Percentiles rank a stretch among this genome's conserved stretches.
phyloP scores from a whole-genome alignment of 1,140 invertebrate genomes.

The Drosophila malerkotliana region DNA sequence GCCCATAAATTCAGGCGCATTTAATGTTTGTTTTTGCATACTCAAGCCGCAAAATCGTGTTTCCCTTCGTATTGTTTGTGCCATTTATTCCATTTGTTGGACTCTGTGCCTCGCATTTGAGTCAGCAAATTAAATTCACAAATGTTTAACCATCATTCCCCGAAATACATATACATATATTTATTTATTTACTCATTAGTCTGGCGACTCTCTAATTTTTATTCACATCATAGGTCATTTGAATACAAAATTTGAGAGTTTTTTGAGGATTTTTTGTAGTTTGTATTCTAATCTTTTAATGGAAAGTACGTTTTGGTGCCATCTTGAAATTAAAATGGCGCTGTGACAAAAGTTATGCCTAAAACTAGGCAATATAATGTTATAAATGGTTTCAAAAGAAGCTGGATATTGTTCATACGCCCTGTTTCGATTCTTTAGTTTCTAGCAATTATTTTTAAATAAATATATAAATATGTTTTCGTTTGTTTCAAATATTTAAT shows the following conservation, averaged over 20 bases:
- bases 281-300: neutral
- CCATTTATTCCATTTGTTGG: constrained; percentile 58
- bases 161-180: constrained; percentile 46
- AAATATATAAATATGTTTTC: too few species aligned
- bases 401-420: neutral
- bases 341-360: neutral
- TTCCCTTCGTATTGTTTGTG: constrained; percentile 35
- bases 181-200: constrained; percentile 69
- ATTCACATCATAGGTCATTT: constrained; percentile 25
- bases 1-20: constrained; percentile 72
- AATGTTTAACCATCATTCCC: constrained; percentile 33
- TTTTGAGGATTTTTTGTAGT: neutral
- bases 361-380: neutral
- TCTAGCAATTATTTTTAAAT: too few species aligned
- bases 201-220: constrained; percentile 24
- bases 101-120: constrained; percentile 53
- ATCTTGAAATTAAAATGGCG: neutral
- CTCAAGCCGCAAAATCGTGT: constrained; percentile 53
- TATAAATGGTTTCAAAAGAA: too few species aligned
- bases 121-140: constrained; percentile 75
- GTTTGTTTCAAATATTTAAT: too few species aligned
- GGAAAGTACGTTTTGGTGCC: neutral
- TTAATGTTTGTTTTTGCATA: constrained; percentile 73
- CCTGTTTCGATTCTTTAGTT: too few species aligned
- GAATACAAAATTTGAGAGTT: neutral